Evolutionary conservation across 2,113 vertebrate species (phyloP).

Genomic region (Apteryx owenii): DNA sequence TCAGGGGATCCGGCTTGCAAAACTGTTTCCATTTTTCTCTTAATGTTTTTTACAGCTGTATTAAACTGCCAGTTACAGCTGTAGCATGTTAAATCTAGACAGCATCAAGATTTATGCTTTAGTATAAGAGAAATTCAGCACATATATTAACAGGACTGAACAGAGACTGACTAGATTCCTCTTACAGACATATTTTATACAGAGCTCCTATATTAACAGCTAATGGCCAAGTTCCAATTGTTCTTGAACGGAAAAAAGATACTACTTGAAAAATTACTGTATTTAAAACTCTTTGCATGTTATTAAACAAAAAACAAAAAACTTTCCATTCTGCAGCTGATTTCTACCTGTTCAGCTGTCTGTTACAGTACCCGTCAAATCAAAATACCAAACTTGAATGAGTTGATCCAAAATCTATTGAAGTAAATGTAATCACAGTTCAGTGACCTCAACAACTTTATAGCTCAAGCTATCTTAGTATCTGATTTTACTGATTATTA

Average conservation of each 20-base stretch:
- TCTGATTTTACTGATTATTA: neutral
- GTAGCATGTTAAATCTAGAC: neutral
- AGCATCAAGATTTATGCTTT: neutral
- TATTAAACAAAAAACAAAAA: neutral
- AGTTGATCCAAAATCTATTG: neutral
- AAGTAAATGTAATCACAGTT: neutral
- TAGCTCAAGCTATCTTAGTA: neutral
- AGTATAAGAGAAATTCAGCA: neutral
- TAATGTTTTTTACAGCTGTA: neutral
- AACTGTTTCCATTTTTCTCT: fast-evolving
- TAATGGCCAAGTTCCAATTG: neutral
- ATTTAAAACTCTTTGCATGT: neutral
- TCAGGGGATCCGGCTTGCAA: neutral
- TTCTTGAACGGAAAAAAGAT: neutral
- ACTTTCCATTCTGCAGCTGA: neutral
- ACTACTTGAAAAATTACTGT: neutral
- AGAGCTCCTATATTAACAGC: neutral
- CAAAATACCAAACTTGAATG: neutral
- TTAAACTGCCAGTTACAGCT: neutral
- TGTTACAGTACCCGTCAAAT: neutral
- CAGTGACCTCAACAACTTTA: neutral
- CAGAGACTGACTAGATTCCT: neutral
- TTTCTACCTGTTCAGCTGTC: neutral
- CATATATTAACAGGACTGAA: neutral
- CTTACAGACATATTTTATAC: neutral